Conservation (phyloP, 2,888 invertebrate genomes). For the Himalopsyche tibetana region DNA sequence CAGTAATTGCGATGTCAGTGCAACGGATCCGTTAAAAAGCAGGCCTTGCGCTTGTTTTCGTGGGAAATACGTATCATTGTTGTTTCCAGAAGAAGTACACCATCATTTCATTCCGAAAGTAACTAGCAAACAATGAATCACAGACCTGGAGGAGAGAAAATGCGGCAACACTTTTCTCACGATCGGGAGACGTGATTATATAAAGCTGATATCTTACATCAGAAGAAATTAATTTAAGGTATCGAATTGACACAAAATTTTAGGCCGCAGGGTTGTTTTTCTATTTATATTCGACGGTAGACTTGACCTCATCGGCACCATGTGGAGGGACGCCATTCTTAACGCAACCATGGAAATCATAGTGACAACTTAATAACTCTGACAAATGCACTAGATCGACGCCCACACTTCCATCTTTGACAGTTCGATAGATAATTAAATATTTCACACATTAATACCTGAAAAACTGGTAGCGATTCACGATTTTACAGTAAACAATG, state of each 20-base stretch:
- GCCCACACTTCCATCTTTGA: constrained; percentile 44
- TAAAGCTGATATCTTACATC: constrained; percentile 49
- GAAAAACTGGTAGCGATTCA: constrained; percentile 53
- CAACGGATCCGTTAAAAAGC: background rate
- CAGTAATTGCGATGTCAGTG: background rate
- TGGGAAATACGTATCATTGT: constrained; percentile 32
- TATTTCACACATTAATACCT: constrained; percentile 57
- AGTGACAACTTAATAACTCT: constrained; percentile 74
- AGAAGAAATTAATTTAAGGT: background rate
- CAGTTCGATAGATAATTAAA: constrained; percentile 46
- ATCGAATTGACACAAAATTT: constrained; percentile 1
- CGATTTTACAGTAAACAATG: constrained; percentile 59
- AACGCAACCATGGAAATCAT: constrained; percentile 81
- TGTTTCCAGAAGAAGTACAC: constrained; percentile 17
- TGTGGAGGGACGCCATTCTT: constrained; percentile 87
- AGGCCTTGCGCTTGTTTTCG: background rate
- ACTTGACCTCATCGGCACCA: constrained; percentile 77
- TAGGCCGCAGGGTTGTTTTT: constrained; percentile 46
- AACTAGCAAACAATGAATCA: constrained; percentile 61
- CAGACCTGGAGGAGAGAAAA: constrained; percentile 48
- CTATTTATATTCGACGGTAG: constrained; percentile 69
- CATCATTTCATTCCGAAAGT: constrained; percentile 41
- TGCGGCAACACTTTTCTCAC: constrained; percentile 57
- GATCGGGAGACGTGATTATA: constrained; percentile 56
- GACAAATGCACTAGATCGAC: constrained; percentile 65